A percentile compares a stretch with the other conserved stretches of the same genome.
Evolutionary conservation across 2,888 invertebrate genomes (phyloP).

Genomic region (Drosophila subsilvestris): DNA sequence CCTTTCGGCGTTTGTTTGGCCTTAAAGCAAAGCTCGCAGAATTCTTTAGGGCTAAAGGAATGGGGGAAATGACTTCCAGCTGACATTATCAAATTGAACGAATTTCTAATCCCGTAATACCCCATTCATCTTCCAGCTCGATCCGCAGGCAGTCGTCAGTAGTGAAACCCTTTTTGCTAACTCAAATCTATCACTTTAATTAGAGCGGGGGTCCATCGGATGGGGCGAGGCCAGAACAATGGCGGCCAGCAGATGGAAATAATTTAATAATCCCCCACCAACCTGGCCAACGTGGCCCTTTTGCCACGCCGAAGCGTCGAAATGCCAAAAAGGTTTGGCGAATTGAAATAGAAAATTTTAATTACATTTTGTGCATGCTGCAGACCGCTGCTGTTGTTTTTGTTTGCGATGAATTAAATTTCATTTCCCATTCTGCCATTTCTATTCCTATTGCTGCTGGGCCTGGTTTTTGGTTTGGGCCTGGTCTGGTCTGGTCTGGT

Average conservation of each 20-base stretch:
- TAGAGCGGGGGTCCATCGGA: slow-evolving; percentile 41
- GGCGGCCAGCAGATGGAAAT: slow-evolving; percentile 51
- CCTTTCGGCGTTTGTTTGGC: slow-evolving; percentile 53
- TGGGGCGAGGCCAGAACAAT: slow-evolving; percentile 31
- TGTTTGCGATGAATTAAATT: slow-evolving; percentile 78
- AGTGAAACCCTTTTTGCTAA: slow-evolving; percentile 10
- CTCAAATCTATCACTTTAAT: slow-evolving; percentile 74
- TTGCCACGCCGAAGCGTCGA: slow-evolving; percentile 47
- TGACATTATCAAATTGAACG: slow-evolving; percentile 61
- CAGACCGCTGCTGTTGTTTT: slow-evolving; percentile 52
- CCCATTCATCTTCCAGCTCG: slow-evolving; percentile 7
- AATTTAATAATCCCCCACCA: slow-evolving; percentile 49
- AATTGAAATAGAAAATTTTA: slow-evolving; percentile 74
- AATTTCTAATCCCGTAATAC: slow-evolving; percentile 51
- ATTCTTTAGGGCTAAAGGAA: slow-evolving; percentile 16
- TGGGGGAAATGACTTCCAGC: slow-evolving; percentile 54
- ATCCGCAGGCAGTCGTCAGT: not conserved
- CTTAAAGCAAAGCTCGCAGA: slow-evolving; percentile 39
- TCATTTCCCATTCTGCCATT: slow-evolving; percentile 63
- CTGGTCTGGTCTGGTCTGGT: slow-evolving; percentile 11
- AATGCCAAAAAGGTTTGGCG: slow-evolving; percentile 49
- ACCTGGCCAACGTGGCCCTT: slow-evolving; percentile 34
- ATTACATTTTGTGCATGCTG: slow-evolving; percentile 76
- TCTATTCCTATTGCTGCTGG: slow-evolving; percentile 32
- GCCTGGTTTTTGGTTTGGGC: slow-evolving; percentile 14